These are phyloP conservation scores for Yoshiicerus persimilis DNA, from an alignment of 1,140 invertebrate species.

Conservation along the genomic window DNA sequence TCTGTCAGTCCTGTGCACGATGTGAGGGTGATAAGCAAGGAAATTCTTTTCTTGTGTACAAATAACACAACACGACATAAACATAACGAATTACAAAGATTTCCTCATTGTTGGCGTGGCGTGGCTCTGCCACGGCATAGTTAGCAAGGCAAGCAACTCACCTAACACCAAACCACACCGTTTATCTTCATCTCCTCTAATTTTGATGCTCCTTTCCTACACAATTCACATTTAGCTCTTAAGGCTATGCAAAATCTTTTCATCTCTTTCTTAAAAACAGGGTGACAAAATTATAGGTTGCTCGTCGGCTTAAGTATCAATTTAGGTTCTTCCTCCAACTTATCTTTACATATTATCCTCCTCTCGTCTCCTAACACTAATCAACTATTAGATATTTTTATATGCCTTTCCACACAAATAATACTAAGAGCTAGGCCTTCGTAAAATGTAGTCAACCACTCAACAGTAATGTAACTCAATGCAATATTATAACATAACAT, in stretches of 20 bases:
- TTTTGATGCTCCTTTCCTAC: not conserved
- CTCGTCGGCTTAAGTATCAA: not conserved
- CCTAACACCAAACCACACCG: not conserved
- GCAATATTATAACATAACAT: not conserved
- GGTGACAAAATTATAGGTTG: conserved; percentile 19
- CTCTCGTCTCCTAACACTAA: not conserved
- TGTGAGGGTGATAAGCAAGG: not conserved
- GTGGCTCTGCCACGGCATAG: not conserved
- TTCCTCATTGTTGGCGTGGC: not conserved
- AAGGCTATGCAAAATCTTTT: not conserved
- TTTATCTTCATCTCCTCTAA: not conserved
- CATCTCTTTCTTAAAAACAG: conserved; percentile 1
- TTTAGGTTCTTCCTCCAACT: not conserved
- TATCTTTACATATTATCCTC: not conserved
- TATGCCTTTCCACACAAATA: not conserved
- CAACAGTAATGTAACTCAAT: not conserved
- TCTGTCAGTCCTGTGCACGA: not conserved
- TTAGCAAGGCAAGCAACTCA: not conserved
- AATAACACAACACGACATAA: not conserved
- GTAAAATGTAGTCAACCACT: not conserved
- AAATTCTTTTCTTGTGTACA: not conserved
- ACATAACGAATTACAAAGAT: not conserved
- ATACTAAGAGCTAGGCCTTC: not conserved
- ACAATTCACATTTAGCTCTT: not conserved
- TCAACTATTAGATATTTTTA: too few relatives aligned